These are phyloP conservation scores for Anguilla megastoma DNA, from an alignment of 2,797 vertebrate species.

Conservation along the genomic window DNA sequence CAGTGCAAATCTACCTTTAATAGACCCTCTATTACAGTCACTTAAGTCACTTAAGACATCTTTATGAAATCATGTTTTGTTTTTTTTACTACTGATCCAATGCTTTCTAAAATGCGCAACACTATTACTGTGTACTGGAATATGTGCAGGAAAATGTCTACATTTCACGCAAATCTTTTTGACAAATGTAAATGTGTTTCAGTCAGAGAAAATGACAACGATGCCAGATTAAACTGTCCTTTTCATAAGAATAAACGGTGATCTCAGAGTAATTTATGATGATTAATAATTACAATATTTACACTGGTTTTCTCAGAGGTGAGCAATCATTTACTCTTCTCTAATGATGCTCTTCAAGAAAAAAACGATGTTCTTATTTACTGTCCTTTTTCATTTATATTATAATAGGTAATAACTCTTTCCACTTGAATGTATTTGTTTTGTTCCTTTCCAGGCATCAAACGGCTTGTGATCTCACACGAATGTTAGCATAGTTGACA, in stretches of 20 bases:
- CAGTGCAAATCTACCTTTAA: background rate
- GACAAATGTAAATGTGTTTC: slow-evolving; percentile 9
- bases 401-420: background rate
- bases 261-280: slow-evolving; percentile 3
- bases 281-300: background rate
- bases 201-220: background rate
- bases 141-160: background rate
- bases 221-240: background rate
- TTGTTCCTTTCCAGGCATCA: background rate
- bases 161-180: background rate
- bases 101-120: background rate
- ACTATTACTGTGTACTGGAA: background rate
- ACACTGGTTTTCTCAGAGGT: background rate
- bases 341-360: background rate
- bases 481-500: background rate
- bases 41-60: background rate
- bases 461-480: background rate
- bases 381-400: background rate
- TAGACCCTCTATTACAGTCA: background rate
- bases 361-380: no score
- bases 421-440: background rate
- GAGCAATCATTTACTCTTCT: background rate
- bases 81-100: background rate
- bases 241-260: background rate
- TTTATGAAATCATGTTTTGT: background rate